Evolutionary conservation across 2,797 vertebrate genomes (phyloP).

Genomic region (Acanthurus tractus): DNA sequence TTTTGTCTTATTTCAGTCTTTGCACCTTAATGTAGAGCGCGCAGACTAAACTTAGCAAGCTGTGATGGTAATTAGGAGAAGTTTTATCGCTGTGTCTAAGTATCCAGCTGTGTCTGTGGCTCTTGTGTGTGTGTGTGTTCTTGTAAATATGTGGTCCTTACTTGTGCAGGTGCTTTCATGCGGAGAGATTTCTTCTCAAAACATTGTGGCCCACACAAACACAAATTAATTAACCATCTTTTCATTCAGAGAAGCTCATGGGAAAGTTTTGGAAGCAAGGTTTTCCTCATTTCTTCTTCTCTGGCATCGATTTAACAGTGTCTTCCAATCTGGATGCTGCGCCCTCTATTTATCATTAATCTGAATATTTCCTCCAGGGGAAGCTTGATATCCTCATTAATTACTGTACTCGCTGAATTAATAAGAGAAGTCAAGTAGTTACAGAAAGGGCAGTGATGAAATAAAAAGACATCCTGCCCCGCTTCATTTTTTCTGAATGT

Average conservation of each 20-base stretch:
- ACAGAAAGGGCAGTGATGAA: constrained; percentile 39
- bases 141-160: constrained; percentile 35
- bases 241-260: constrained; percentile 41
- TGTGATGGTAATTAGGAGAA: constrained; percentile 53
- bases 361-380: constrained; percentile 49
- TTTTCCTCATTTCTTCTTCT: constrained; percentile 35
- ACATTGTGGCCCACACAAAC: constrained; percentile 17
- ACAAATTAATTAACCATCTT: constrained; percentile 44
- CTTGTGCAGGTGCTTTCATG: constrained; percentile 44
- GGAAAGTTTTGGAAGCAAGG: constrained; percentile 37
- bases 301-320: constrained; percentile 19
- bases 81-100: constrained; percentile 33
- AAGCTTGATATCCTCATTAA: constrained; percentile 40
- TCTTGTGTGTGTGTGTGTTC: constrained; percentile 18
- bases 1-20: constrained; percentile 24
- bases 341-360: constrained; percentile 44
- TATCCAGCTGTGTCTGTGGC: constrained; percentile 47
- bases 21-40: constrained; percentile 18
- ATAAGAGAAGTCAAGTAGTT: constrained; percentile 41
- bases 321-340: constrained; percentile 19
- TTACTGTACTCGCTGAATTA: constrained; percentile 48
- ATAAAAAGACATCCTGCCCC: constrained; percentile 32
- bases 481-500: constrained; percentile 11
- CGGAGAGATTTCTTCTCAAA: constrained; percentile 28
- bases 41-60: constrained; percentile 43